These are phyloP conservation scores for Orchesella flavescens DNA, from an alignment of 2,888 invertebrate genomes.

Conservation along the genomic window DNA sequence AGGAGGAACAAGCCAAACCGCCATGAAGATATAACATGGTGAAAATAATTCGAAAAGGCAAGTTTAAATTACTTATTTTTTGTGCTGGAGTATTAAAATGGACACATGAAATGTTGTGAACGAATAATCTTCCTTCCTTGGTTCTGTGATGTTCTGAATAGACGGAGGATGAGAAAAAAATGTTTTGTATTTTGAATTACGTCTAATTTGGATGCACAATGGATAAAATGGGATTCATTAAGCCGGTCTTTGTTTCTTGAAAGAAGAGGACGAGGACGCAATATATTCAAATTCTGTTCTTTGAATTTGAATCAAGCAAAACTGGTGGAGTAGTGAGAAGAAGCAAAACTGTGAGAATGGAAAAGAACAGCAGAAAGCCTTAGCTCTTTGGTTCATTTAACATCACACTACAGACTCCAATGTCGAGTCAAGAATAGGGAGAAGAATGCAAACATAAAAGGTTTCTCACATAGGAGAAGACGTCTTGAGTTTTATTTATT, in stretches of 20 bases:
- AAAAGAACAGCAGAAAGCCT: background rate
- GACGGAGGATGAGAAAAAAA: slow-evolving; percentile 3
- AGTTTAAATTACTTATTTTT: no score
- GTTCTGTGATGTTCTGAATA: background rate
- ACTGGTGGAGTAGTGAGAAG: background rate
- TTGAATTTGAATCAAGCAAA: slow-evolving; percentile 21
- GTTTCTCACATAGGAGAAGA: slow-evolving; percentile 26
- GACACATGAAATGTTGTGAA: no score
- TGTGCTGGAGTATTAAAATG: no score
- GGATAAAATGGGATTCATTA: slow-evolving; percentile 48
- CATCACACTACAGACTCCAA: background rate
- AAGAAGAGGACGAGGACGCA: slow-evolving; percentile 13
- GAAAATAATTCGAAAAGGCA: no score
- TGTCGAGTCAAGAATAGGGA: background rate
- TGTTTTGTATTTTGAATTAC: slow-evolving; percentile 32
- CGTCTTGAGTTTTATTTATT: slow-evolving; percentile 13
- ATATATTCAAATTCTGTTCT: slow-evolving; percentile 51
- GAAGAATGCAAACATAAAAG: slow-evolving; percentile 37
- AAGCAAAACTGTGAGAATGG: slow-evolving; percentile 24
- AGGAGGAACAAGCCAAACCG: no score
- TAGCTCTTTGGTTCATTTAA: slow-evolving; percentile 28
- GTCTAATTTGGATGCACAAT: slow-evolving; percentile 32
- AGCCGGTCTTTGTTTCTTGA: slow-evolving; percentile 60
- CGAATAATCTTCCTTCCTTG: no score
- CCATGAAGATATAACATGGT: no score